Evolutionary conservation across 2,888 invertebrate species (phyloP), one percentile per base, ranked within the genome.

Genomic region (Synergus umbraculus): DNA sequence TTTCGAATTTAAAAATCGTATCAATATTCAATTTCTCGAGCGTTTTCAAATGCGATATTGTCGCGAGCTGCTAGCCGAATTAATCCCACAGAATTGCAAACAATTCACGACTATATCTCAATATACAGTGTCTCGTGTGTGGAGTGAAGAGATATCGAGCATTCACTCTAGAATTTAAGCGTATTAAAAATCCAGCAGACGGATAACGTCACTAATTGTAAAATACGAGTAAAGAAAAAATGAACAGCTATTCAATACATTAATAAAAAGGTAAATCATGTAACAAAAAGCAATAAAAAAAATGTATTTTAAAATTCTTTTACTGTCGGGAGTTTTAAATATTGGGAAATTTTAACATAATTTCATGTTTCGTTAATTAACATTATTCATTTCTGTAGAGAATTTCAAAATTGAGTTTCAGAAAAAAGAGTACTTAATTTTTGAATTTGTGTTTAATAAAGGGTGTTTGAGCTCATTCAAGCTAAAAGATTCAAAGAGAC

Each of bases 1-100:
- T 73, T 73, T 73, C 15, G 84, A 85, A 89, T 89, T 89, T 88
- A 87, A 87, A 86, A 89, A 89, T 89, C 89, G n/a, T 10, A 37
- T 10, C 73, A 73, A 84, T 85, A 89, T 89, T 89, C 86, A 87
- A 89, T 87, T 86, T 81, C 87, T 84, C 85, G 60, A 63, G 84
- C 86, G 86, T 49, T 49, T 46, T 73, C 49, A 73, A 73, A 73
- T 37, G 73, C 49, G 54, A 73, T 73, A 54, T 73, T 54, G 54
- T 73, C 54, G 15, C n/a, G 49, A 29, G n/a, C 54, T 73, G 49
- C 49, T 73, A 83, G 66, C 80, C 78, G 85, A 87, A 88, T 87
- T 88, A 89, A 89, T 89, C 87, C 88, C 85, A 83, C 84, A 82
- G 87, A 84, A 86, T 86, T 83, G 85, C 87, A 85, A 89, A 89